Conservation (phyloP, 1,140 invertebrate genomes). For the Drosophila bifasciata region DNA sequence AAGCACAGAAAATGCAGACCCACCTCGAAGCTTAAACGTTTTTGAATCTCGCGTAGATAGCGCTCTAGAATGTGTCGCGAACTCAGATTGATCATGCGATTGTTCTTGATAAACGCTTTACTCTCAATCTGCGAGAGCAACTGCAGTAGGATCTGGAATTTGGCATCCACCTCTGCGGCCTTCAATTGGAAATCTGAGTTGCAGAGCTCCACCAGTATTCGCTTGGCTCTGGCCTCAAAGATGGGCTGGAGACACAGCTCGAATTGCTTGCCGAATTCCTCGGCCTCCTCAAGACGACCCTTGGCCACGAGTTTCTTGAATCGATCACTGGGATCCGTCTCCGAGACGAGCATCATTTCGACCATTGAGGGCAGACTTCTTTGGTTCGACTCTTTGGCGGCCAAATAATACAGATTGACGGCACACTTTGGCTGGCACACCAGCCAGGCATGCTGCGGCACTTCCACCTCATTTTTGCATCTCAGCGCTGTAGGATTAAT, state of each 20-base stretch:
- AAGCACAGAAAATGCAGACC: background rate
- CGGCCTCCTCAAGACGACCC: slow-evolving; percentile 80
- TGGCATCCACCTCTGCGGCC: slow-evolving; percentile 19
- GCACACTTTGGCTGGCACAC: slow-evolving; percentile 76
- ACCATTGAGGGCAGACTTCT: slow-evolving; percentile 53
- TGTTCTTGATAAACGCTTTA: slow-evolving; percentile 66
- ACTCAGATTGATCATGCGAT: slow-evolving; percentile 78
- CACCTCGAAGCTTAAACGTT: slow-evolving; percentile 67
- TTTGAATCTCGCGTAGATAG: slow-evolving; percentile 67
- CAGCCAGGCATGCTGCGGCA: slow-evolving; percentile 69
- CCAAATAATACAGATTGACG: slow-evolving; percentile 79
- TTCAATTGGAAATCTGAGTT: slow-evolving; percentile 25
- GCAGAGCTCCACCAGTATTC: slow-evolving; percentile 68
- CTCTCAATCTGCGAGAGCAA: slow-evolving; percentile 64
- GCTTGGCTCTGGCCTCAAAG: slow-evolving; percentile 77
- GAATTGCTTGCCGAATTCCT: slow-evolving; percentile 78
- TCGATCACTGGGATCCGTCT: slow-evolving; percentile 80
- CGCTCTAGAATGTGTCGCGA: slow-evolving; percentile 61
- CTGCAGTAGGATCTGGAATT: slow-evolving; percentile 55
- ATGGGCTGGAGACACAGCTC: slow-evolving; percentile 80
- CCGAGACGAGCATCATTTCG: slow-evolving; percentile 79
- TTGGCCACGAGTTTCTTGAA: slow-evolving; percentile 79
- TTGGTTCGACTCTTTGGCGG: slow-evolving; percentile 37
- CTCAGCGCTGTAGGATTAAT: slow-evolving; percentile 49
- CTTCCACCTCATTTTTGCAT: slow-evolving; percentile 76